Base-by-base conservation (phyloP, 2,888 invertebrate species). In the Eugnorisma glareosa region DNA sequence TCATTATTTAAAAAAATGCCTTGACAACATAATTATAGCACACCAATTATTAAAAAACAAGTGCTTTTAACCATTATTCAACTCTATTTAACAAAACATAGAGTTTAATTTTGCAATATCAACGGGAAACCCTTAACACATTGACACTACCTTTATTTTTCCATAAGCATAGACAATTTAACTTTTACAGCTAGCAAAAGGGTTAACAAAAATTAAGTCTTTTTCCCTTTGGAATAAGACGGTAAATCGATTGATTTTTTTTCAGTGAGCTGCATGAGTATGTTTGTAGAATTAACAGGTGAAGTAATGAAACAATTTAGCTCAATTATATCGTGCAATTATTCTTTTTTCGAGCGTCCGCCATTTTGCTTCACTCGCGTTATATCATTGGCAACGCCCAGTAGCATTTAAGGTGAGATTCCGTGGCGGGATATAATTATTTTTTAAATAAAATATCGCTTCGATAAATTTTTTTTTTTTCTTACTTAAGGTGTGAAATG, bases 261-360 rank as follows among this genome's bases (percentile, higher is more conserved):
- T 54, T 35, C 31, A 63, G 11, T 75, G 45, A 75, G 51, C 43
- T 48, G 82, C 64, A 67, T 54, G 67, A 75, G 72, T 81, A 85
- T 82, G 40, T 83, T 86, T 82, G 86, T 79, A 67, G 75, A 74
- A 82, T 82, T 87, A 84, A 89, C 93, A 93, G 93, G 93, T 93
- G 94, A 90, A 91, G 90, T 94, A 94, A 94, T 94, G 93, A 93
- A 94, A 94, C 92, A 94, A 94, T 94, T 94, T 93, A 92, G 85
- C 86, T 89, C 92, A 93, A 94, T 94, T 94, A 94, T 94, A 88
- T 89, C 88, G 89, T 89, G 91, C 92, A 92, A 90, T 93, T 91
- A 92, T 88, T 86, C 86, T 89, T 91, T 94, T 94, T 93, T 92
- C 89, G 86, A 84, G 8, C 81, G 86, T 89, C 92, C 82, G 95